phyloP scores from a whole-genome alignment of 35 echinoderm and acorn worm species.

The Lytechinus pictus region DNA sequence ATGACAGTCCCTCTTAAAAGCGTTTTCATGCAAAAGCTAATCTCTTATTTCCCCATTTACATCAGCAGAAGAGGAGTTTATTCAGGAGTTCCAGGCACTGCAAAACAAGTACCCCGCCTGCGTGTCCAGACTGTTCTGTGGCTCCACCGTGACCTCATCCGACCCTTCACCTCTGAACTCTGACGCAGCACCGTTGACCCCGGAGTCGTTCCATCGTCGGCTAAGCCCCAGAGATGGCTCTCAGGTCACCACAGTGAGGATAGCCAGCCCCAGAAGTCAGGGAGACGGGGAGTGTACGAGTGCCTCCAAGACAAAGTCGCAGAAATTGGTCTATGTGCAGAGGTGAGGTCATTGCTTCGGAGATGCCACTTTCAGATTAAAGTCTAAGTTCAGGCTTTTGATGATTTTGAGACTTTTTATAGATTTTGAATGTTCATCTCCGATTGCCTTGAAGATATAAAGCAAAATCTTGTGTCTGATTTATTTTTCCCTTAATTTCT shows the following conservation, averaged over 20 bases:
- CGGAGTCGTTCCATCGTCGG: not conserved
- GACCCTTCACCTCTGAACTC: not conserved
- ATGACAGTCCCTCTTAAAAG: too few species aligned
- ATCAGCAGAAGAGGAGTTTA: slow-evolving; percentile 77
- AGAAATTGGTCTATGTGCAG: slow-evolving; percentile 33
- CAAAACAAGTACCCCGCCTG: slow-evolving; percentile 80
- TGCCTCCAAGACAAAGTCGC: not conserved
- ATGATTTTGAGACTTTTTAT: too few species aligned
- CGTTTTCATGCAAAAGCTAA: not conserved
- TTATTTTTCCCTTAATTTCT: too few species aligned
- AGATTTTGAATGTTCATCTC: too few species aligned
- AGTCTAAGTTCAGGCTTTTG: too few species aligned
- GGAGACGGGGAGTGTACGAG: not conserved
- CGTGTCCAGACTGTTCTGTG: slow-evolving; percentile 73
- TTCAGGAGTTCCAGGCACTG: slow-evolving; percentile 81
- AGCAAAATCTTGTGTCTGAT: too few species aligned
- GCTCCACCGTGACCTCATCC: not conserved
- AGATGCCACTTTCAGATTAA: too few species aligned
- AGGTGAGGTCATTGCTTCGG: not conserved
- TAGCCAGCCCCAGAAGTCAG: not conserved
- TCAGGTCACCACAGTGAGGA: not conserved
- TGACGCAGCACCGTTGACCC: slow-evolving; percentile 12
- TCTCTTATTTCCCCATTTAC: not conserved
- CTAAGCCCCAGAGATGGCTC: not conserved
- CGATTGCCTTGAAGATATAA: too few species aligned